Conservation (phyloP, 2,113 vertebrate species). For the Spheniscus mendiculus region DNA sequence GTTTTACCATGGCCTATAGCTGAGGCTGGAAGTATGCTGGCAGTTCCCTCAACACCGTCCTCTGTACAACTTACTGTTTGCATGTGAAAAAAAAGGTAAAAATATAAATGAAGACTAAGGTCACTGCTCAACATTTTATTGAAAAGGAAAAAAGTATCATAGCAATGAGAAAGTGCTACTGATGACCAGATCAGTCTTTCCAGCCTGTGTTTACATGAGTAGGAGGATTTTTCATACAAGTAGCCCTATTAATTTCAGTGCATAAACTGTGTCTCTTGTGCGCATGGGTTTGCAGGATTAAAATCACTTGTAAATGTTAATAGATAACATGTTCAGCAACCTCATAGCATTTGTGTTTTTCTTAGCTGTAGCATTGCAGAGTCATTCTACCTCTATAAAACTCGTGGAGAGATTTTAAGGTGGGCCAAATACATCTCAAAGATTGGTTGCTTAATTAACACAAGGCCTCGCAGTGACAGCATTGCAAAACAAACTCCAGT, state of each 20-base stretch:
- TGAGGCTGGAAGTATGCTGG: not conserved
- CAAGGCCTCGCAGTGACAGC: not conserved
- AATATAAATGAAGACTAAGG: not conserved
- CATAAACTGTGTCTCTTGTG: not conserved
- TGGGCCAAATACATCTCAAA: not conserved
- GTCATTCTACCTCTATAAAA: not conserved
- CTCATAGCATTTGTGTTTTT: not conserved
- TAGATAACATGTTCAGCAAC: not conserved
- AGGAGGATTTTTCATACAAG: not conserved
- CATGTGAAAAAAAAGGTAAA: not conserved
- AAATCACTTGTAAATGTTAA: not conserved
- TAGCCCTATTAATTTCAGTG: not conserved
- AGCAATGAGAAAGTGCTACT: not conserved
- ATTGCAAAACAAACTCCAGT: not conserved
- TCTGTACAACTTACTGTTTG: not conserved
- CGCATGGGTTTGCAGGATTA: not conserved
- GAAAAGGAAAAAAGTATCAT: not conserved
- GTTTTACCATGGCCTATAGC: not conserved
- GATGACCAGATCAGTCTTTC: not conserved
- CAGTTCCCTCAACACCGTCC: not conserved
- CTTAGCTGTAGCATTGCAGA: not conserved
- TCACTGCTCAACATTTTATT: not conserved
- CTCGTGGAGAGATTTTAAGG: not conserved
- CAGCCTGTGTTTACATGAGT: not conserved
- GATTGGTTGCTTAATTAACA: not conserved